Percentiles rank a stretch among this genome's conserved stretches.
Evolutionary conservation across 2,113 vertebrate genomes (phyloP).

Genomic region (Forbesichthys papilliferus): DNA sequence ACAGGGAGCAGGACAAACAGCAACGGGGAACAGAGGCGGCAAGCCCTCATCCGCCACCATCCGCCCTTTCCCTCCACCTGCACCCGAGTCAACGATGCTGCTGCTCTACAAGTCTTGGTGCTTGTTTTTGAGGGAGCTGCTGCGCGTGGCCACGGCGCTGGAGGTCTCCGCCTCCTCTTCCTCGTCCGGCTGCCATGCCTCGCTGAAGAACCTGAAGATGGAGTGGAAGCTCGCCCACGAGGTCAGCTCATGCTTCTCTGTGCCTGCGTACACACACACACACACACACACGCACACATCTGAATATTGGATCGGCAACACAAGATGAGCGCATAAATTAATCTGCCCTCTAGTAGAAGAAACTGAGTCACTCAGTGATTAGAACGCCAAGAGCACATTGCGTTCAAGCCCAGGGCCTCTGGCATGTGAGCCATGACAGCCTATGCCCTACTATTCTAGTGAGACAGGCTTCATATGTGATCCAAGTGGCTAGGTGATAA

Average conservation of each 20-base stretch:
- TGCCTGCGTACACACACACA: constrained; percentile 75
- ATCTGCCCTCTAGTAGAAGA: neutral
- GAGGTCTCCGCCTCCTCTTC: constrained; percentile 75
- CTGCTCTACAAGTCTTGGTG: constrained; percentile 85
- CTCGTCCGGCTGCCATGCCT: constrained; percentile 82
- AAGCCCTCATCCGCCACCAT: constrained; percentile 14
- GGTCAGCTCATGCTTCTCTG: constrained; percentile 93
- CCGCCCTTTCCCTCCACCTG: constrained; percentile 12
- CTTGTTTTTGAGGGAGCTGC: constrained; percentile 89
- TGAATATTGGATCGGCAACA: neutral
- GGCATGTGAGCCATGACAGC: constrained; percentile 61
- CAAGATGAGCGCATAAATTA: constrained; percentile 8
- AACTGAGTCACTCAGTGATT: neutral
- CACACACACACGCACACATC: neutral
- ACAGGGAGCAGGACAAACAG: constrained; percentile 22
- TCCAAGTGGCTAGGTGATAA: constrained; percentile 69
- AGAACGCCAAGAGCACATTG: neutral
- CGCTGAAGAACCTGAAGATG: constrained; percentile 89
- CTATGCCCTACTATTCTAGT: constrained; percentile 61
- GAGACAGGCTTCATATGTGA: constrained; percentile 64
- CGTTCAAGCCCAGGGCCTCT: constrained; percentile 21
- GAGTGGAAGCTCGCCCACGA: constrained; percentile 95
- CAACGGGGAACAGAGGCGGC: constrained; percentile 14
- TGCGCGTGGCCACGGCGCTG: constrained; percentile 79
- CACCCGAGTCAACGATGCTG: constrained; percentile 22